A percentile compares a stretch with the other conserved stretches of the same genome.
These are phyloP conservation scores for Villa cingulata DNA, from an alignment of 2,888 invertebrate genomes.

Conservation along the genomic window DNA sequence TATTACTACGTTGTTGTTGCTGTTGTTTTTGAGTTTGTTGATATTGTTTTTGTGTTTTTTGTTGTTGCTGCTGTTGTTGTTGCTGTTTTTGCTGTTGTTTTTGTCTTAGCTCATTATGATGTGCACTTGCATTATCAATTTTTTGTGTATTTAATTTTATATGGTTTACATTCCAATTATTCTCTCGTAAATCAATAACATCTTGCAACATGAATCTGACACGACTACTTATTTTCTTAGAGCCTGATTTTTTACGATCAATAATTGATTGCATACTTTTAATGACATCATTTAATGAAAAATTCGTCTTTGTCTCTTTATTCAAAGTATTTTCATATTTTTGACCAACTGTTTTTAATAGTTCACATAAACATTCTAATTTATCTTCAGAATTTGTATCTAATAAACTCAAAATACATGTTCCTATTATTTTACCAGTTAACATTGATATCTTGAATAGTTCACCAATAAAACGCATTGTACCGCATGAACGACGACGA, in stretches of 20 bases:
- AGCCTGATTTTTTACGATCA: conserved; percentile 37
- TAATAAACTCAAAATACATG: conserved; percentile 61
- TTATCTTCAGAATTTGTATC: conserved; percentile 67
- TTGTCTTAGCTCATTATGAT: conserved; percentile 88
- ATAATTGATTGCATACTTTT: conserved; percentile 57
- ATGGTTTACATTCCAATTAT: conserved; percentile 70
- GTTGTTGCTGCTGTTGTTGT: not conserved
- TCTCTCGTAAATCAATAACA: conserved; percentile 65
- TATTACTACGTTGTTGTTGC: too few species aligned
- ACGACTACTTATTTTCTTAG: conserved; percentile 21
- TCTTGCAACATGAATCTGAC: conserved; percentile 63
- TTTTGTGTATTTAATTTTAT: conserved; percentile 63
- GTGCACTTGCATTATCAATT: too few species aligned
- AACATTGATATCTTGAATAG: conserved; percentile 77
- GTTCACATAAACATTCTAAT: conserved; percentile 78
- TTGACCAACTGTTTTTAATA: conserved; percentile 75
- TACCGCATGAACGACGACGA: conserved; percentile 69
- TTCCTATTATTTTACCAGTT: conserved; percentile 68
- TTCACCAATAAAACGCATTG: conserved; percentile 69
- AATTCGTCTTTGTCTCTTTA: conserved; percentile 18
- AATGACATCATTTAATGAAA: conserved; percentile 44
- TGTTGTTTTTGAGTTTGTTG: too few species aligned
- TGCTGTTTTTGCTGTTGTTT: conserved; percentile 59
- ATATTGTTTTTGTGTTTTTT: not conserved
- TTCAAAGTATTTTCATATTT: conserved; percentile 45